phyloP scores from a whole-genome alignment of 2,888 invertebrate species.

The Ophion ventricosus region DNA sequence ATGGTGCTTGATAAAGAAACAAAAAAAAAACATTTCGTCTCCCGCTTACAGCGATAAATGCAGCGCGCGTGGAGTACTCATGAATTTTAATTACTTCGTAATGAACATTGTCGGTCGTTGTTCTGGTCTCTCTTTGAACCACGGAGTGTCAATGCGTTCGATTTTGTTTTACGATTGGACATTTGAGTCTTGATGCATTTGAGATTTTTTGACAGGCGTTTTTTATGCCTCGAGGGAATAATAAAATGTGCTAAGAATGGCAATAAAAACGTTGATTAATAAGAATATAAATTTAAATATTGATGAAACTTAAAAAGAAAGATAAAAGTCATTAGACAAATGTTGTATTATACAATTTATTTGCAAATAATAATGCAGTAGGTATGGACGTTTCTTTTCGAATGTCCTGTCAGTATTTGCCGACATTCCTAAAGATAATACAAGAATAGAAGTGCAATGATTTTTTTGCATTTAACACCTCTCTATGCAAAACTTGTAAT shows the following conservation, averaged over 20 bases:
- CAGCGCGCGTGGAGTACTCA: background rate
- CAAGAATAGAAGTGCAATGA: background rate
- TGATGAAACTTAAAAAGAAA: background rate
- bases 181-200: background rate
- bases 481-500: background rate
- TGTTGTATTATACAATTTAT: background rate
- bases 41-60: conserved; percentile 1
- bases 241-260: background rate
- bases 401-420: background rate
- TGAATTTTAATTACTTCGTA: conserved; percentile 36
- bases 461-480: background rate
- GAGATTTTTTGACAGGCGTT: background rate
- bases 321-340: background rate
- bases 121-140: background rate
- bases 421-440: background rate
- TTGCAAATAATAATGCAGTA: background rate
- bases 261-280: background rate
- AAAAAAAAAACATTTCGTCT: conserved; percentile 11
- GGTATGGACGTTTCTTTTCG: background rate
- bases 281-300: background rate
- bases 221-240: background rate
- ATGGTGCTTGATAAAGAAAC: background rate
- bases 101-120: conserved; percentile 12
- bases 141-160: conserved; percentile 1
- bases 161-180: background rate